Percentiles rank a stretch among this genome's conserved stretches.
phyloP scores from a whole-genome alignment of 2,797 vertebrate genomes.

The Periophthalmus magnuspinnatus region DNA sequence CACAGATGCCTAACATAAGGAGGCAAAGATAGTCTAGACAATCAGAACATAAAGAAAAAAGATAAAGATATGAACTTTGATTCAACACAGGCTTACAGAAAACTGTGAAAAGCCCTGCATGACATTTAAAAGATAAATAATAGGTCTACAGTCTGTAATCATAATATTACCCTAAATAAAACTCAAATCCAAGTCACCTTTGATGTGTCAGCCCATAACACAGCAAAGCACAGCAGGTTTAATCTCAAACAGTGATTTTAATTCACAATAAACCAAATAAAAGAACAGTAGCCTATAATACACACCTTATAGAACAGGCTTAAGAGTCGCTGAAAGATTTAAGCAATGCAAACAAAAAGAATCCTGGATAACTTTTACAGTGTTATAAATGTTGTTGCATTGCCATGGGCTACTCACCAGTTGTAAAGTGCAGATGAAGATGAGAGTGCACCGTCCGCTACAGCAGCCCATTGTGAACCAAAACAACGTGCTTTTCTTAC shows the following conservation, averaged over 20 bases:
- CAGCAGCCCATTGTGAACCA: constrained; percentile 84
- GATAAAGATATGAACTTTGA: neutral
- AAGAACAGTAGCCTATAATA: neutral
- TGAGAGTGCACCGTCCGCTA: constrained; percentile 86
- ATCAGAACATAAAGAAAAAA: neutral
- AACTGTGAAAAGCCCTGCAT: too few relatives aligned
- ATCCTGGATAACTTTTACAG: neutral
- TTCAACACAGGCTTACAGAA: too few relatives aligned
- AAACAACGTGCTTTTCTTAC: constrained; percentile 44
- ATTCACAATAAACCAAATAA: neutral
- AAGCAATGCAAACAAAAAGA: neutral
- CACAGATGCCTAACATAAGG: neutral
- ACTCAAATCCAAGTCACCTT: neutral
- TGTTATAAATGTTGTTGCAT: constrained; percentile 2
- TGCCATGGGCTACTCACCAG: constrained; percentile 79
- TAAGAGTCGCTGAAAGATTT: neutral
- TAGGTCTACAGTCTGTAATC: neutral
- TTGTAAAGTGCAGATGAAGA: constrained; percentile 88
- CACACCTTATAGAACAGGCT: neutral
- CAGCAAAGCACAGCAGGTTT: too few relatives aligned
- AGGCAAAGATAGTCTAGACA: neutral
- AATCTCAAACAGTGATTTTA: neutral
- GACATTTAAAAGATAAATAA: neutral
- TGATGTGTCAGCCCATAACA: too few relatives aligned
- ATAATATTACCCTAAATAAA: neutral